Evolutionary conservation across 2,797 vertebrate species (phyloP), one percentile per base, ranked within the genome.

Genomic region (Florisuga fusca): DNA sequence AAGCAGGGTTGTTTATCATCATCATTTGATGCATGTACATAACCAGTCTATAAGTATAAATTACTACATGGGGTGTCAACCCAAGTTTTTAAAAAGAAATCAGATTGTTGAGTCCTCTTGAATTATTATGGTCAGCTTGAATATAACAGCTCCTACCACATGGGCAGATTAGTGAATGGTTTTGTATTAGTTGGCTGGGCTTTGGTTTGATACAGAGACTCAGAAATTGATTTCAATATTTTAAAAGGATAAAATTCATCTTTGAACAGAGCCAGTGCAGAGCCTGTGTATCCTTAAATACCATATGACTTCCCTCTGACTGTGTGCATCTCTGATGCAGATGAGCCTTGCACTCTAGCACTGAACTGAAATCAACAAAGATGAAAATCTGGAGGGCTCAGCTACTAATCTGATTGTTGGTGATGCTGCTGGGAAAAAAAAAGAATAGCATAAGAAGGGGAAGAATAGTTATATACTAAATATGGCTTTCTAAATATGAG

Each of bases 381-480:
- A 81, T 58, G 34, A 75, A 80, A 88, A 84, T 88, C 48, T 78
- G 34, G 38, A 91, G 48, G 33, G 19, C 55, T 88, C 79, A 57
- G 59, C 66, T 94, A n/a, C 74, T 79, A 86, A 91, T 83, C 69
- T 90, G 82, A 46, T 91, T 89, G 59, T 86, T 2, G 0, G 27
- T 0, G 0, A 26, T 73, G 78, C 58, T 75, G 27, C 63, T 84
- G 62, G 48, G 46, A 46, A 46, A 8, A 3, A 26, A 76, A 45
- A 53, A 29, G 46, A 19, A 0, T 33, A 22, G 27, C 23, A 2
- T 71, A 64, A 69, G 66, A 92, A 69, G 64, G 43, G 93, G 73
- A 89, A 84, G 45, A 63, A 25, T 79, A 73, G 38, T 73, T 84
- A 57, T 69, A 10, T 75, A 57, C 94, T 92, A 76, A 86, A 93